Evolutionary conservation across 2,113 vertebrate genomes (phyloP).

Genomic region (Dasypus novemcinctus): DNA sequence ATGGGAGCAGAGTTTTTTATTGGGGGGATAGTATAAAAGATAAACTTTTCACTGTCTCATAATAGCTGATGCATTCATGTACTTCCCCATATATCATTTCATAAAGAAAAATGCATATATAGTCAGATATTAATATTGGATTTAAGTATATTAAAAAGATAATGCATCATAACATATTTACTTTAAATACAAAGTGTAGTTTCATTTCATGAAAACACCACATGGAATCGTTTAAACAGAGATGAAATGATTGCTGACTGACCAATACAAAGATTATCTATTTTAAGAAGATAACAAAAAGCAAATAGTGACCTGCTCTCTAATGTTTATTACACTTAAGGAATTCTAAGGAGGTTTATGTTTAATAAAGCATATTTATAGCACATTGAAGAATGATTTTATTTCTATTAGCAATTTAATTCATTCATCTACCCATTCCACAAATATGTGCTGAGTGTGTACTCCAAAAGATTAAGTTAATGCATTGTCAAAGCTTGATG

Average conservation of each 20-base stretch:
- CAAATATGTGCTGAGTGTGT: background rate
- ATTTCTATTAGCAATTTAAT: background rate
- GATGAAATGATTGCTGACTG: background rate
- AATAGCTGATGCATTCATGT: slow-evolving; percentile 74
- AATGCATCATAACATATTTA: slow-evolving; percentile 12
- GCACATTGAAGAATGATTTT: background rate
- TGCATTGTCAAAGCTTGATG: background rate
- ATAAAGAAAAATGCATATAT: slow-evolving; percentile 39
- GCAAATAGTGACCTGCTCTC: background rate
- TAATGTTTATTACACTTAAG: background rate
- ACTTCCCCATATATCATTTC: slow-evolving; percentile 62
- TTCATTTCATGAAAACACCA: slow-evolving; percentile 35
- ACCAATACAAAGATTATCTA: slow-evolving; percentile 22
- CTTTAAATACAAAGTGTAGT: background rate
- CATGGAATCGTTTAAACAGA: slow-evolving; percentile 11
- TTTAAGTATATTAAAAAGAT: slow-evolving; percentile 27
- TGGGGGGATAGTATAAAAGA: background rate
- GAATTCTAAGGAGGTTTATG: slow-evolving; percentile 20
- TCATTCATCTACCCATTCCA: background rate
- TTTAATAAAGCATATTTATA: slow-evolving; percentile 25
- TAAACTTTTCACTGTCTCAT: slow-evolving; percentile 61
- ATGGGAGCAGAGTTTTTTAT: slow-evolving; percentile 36
- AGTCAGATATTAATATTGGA: slow-evolving; percentile 7
- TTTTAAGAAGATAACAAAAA: background rate
- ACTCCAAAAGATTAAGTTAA: background rate